phyloP scores from a whole-genome alignment of 2,113 vertebrate genomes.

The Scopus umbretta region DNA sequence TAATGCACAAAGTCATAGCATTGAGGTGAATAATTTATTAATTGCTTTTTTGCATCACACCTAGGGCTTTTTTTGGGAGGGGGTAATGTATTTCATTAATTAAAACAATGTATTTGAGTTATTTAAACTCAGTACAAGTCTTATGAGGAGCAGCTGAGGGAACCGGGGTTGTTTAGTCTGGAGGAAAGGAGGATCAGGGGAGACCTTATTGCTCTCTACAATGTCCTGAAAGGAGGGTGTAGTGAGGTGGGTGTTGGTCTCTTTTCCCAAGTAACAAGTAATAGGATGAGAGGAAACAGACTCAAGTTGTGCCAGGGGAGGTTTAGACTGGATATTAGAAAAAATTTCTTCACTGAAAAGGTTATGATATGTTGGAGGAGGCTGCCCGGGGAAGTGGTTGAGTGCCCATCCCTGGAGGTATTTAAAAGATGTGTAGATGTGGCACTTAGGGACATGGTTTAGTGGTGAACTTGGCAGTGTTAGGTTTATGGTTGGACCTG shows the following conservation, averaged over 20 bases:
- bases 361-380: not conserved
- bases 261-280: not conserved
- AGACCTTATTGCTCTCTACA: not conserved
- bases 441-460: not conserved
- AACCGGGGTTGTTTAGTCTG: not conserved
- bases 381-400: not conserved
- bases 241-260: not conserved
- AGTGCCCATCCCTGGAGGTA: not conserved
- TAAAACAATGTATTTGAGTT: not conserved
- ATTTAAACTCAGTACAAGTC: not conserved
- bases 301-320: not conserved
- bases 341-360: not conserved
- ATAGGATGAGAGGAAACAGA: not conserved
- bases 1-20: not conserved
- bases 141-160: not conserved
- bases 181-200: not conserved
- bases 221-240: not conserved
- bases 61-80: not conserved
- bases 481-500: not conserved
- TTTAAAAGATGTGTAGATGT: not conserved
- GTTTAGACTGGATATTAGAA: not conserved
- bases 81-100: not conserved
- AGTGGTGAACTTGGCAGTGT: not conserved
- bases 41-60: conserved; percentile 1
- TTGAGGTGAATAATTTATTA: conserved; percentile 35